A percentile compares a stretch with the other conserved stretches of the same genome.
Evolutionary conservation across 2,888 invertebrate genomes (phyloP).

Genomic region (Lutraria lutraria): DNA sequence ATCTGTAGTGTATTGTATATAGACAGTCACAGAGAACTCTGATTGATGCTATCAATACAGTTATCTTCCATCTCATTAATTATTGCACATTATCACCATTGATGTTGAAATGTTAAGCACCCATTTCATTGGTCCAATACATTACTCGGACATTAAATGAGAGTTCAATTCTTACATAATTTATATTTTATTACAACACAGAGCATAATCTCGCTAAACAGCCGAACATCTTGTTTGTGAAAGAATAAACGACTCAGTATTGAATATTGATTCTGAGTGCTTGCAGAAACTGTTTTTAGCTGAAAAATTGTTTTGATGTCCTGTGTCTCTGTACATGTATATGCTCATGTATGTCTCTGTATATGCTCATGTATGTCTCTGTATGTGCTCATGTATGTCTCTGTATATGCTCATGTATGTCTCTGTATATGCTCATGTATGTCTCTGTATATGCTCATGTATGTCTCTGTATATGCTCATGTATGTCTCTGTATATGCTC

Average conservation of each 20-base stretch:
- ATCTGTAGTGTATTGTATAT: no score
- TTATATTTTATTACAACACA: neutral
- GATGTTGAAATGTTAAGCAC: neutral
- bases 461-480: no score
- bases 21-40: neutral
- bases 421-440: no score
- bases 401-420: neutral
- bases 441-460: no score
- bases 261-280: neutral
- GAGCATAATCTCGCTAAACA: neutral
- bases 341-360: no score
- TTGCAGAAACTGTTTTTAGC: neutral
- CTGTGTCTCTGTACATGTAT: no score
- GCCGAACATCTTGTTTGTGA: neutral
- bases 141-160: neutral
- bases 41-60: neutral
- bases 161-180: constrained; percentile 17
- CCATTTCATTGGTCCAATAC: constrained; percentile 4
- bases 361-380: neutral
- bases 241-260: neutral
- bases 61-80: constrained; percentile 16
- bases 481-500: no score
- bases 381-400: neutral
- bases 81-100: neutral
- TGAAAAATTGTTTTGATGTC: neutral